Conservation (phyloP, 2,113 vertebrate species). For the Erythrocebus patas region DNA sequence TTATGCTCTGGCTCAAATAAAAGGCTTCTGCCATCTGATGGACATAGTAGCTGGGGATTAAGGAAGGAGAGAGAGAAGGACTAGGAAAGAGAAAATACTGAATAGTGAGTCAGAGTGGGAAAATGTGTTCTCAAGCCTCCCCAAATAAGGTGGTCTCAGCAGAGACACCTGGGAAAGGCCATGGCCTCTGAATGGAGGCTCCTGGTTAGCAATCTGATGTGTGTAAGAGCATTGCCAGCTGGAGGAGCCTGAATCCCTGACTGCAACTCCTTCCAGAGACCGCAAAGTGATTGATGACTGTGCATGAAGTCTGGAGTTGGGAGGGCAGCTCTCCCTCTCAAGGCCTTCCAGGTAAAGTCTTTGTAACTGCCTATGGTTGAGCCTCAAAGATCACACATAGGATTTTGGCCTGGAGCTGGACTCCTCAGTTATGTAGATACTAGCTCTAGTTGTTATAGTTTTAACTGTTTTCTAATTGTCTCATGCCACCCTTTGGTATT, state of each 20-base stretch:
- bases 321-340: not conserved
- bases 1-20: not conserved
- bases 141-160: not conserved
- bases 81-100: not conserved
- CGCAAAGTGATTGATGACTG: no score
- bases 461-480: not conserved
- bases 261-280: not conserved
- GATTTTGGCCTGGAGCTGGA: not conserved
- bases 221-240: fast-evolving
- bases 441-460: not conserved
- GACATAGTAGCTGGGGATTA: not conserved
- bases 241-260: not conserved
- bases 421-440: not conserved
- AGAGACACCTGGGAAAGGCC: not conserved
- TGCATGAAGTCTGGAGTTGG: not conserved
- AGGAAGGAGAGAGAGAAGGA: not conserved
- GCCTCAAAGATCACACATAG: not conserved
- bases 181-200: not conserved
- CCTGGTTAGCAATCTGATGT: not conserved
- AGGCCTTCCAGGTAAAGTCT: not conserved
- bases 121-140: not conserved
- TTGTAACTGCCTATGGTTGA: not conserved
- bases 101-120: not conserved
- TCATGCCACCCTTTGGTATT: not conserved
- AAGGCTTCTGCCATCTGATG: not conserved